These are phyloP conservation scores for Acanthococcus lagerstroemiae DNA, from an alignment of 2,888 invertebrate genomes.

Conservation along the genomic window DNA sequence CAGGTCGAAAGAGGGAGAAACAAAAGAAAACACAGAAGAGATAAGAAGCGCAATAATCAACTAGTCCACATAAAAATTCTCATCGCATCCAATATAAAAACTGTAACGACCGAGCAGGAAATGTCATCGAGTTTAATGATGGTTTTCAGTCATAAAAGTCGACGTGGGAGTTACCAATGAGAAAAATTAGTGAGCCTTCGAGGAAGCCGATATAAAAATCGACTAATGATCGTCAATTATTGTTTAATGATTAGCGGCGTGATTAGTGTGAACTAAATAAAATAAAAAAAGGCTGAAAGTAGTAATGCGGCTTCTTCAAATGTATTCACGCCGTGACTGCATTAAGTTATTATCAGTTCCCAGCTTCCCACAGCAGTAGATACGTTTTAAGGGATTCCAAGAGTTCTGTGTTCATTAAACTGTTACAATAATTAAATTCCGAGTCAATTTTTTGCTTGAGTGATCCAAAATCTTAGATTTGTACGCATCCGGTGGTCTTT, in stretches of 20 bases:
- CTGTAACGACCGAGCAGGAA: background rate
- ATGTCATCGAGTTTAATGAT: constrained; percentile 16
- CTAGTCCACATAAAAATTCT: background rate
- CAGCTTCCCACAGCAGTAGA: constrained; percentile 1
- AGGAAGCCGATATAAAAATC: constrained; percentile 5
- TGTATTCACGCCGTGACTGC: constrained; percentile 15
- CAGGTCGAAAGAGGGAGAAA: background rate
- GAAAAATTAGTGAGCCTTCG: constrained; percentile 16
- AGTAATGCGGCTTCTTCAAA: constrained; percentile 24
- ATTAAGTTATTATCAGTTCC: constrained; percentile 25
- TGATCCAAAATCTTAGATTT: too few relatives aligned
- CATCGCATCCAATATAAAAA: background rate
- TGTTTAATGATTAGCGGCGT: constrained; percentile 15
- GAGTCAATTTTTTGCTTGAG: background rate
- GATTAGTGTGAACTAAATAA: constrained; percentile 19
- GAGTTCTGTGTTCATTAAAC: background rate
- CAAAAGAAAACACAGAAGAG: too few relatives aligned
- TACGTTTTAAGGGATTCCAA: background rate
- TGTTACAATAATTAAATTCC: background rate
- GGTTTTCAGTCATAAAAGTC: background rate
- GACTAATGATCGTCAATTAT: constrained; percentile 23
- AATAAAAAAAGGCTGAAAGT: constrained; percentile 10
- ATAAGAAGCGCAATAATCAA: too few relatives aligned
- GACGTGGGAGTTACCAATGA: constrained; percentile 16
- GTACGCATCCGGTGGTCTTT: background rate